A percentile compares a stretch with the other conserved stretches of the same genome.
Conservation (phyloP, 2,888 invertebrate genomes). For the Synergus japonicus region DNA sequence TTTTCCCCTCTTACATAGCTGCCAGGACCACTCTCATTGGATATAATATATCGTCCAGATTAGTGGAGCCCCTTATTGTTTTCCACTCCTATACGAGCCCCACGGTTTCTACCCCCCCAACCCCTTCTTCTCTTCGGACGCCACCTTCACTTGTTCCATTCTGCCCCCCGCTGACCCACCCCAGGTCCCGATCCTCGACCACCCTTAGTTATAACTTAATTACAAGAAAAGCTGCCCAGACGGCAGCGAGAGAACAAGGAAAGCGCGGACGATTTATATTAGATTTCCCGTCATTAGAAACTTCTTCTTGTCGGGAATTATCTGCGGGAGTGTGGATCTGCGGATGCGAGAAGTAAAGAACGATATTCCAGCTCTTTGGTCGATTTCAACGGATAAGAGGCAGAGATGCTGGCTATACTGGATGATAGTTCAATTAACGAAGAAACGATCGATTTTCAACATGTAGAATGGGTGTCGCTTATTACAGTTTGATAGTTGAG, state of each 20-base stretch:
- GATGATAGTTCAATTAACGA: conserved; percentile 24
- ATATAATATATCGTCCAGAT: conserved; percentile 76
- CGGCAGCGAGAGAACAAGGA: conserved; percentile 46
- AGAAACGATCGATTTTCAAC: background rate
- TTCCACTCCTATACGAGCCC: conserved; percentile 71
- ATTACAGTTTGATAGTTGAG: no score
- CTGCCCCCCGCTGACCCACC: conserved; percentile 43
- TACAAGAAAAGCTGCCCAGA: conserved; percentile 73
- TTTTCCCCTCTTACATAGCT: conserved; percentile 46
- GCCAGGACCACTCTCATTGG: conserved; percentile 74
- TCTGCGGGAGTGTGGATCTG: conserved; percentile 21
- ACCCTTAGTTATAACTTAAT: conserved; percentile 76
- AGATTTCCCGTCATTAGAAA: conserved; percentile 74
- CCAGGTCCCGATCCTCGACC: conserved; percentile 47
- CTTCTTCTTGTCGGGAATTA: conserved; percentile 62
- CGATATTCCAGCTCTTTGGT: conserved; percentile 27
- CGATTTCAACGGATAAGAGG: conserved; percentile 1
- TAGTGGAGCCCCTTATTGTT: conserved; percentile 76
- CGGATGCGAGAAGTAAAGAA: background rate
- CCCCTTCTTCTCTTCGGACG: conserved; percentile 26
- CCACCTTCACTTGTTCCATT: conserved; percentile 43
- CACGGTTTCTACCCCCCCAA: conserved; percentile 44
- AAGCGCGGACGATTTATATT: conserved; percentile 67
- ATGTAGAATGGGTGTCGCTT: background rate
- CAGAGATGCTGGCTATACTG: conserved; percentile 2